phyloP scores from a whole-genome alignment of 2,797 vertebrate genomes.

The Rhodeus uyekii region DNA sequence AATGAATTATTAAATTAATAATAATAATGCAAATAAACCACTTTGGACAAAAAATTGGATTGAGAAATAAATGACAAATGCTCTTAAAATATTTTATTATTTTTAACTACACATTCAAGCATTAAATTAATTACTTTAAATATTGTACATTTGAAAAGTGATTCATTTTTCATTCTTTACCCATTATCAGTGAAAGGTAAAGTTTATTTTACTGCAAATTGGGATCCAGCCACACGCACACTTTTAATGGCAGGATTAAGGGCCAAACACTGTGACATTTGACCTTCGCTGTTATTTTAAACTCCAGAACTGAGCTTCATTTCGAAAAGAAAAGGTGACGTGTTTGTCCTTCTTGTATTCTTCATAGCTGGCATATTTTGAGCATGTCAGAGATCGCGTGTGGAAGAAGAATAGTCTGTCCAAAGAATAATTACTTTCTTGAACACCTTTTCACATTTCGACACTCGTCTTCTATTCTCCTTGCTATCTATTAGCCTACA shows the following conservation, averaged over 20 bases:
- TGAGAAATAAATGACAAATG: background rate
- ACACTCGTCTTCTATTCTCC: background rate
- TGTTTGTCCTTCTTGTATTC: constrained; percentile 52
- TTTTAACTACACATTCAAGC: background rate
- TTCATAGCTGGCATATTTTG: constrained; percentile 42
- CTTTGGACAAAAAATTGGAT: background rate
- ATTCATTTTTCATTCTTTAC: background rate
- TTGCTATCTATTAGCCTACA: background rate
- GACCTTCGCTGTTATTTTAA: background rate
- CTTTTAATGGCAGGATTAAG: background rate
- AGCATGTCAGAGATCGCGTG: constrained; percentile 53
- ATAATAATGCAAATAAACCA: background rate
- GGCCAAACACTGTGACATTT: background rate
- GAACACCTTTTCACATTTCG: constrained; percentile 33
- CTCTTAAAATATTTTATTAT: background rate
- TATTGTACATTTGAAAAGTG: background rate
- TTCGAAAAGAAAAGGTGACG: constrained; percentile 43
- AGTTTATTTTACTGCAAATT: background rate
- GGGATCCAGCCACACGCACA: background rate
- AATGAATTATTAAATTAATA: background rate
- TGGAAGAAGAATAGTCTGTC: constrained; percentile 57
- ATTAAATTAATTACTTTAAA: background rate
- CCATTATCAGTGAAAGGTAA: background rate
- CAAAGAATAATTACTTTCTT: constrained; percentile 65
- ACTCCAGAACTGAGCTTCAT: background rate